These are phyloP conservation scores for Conus betulinus DNA, from an alignment of 1,140 invertebrate species.

Conservation along the genomic window DNA sequence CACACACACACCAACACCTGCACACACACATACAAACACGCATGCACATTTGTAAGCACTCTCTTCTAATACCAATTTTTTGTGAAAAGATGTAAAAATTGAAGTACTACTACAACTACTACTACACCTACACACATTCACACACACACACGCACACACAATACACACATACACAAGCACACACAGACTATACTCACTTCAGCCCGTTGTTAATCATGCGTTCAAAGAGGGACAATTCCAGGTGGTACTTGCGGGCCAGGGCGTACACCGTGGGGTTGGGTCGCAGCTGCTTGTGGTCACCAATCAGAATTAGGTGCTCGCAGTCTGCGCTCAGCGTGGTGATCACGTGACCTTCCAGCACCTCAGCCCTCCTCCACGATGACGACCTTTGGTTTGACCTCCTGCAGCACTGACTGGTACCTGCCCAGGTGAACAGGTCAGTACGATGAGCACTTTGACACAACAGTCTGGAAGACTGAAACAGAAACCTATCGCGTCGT, in stretches of 20 bases:
- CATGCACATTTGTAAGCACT: no score
- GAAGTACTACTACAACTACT: no score
- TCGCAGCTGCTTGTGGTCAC: conserved; percentile 81
- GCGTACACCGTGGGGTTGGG: conserved; percentile 75
- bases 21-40: no score
- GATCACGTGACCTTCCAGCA: conserved; percentile 72
- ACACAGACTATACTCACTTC: conserved; percentile 63
- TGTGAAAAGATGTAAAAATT: no score
- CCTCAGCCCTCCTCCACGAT: conserved; percentile 75
- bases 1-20: no score
- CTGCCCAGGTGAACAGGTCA: neutral
- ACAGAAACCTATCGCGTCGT: neutral
- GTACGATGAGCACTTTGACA: neutral
- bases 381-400: conserved; percentile 65
- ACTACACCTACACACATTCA: no score
- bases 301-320: conserved; percentile 89
- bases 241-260: conserved; percentile 71
- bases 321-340: conserved; percentile 81
- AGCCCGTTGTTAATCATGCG: conserved; percentile 72
- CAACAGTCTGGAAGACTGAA: neutral
- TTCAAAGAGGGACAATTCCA: conserved; percentile 76
- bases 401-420: conserved; percentile 56
- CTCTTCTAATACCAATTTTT: no score
- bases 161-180: neutral
- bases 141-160: no score